Conservation (phyloP, 1,140 invertebrate species). For the Hyles vespertilio region DNA sequence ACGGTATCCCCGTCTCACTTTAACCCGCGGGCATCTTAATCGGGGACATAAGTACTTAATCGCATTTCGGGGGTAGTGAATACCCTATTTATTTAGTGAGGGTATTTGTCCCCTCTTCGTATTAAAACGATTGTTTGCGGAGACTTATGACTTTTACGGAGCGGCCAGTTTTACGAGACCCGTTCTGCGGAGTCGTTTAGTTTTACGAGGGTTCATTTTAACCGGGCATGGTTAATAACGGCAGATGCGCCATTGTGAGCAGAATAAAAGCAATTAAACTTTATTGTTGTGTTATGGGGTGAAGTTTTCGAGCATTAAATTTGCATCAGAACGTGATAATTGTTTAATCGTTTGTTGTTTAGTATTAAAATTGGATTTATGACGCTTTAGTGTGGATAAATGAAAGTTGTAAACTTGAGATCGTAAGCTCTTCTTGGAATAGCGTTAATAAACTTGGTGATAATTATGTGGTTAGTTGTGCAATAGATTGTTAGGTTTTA, state of each 20-base stretch:
- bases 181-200: neutral
- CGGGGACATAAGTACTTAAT: conserved; percentile 72
- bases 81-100: conserved; percentile 65
- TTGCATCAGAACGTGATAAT: conserved; percentile 62
- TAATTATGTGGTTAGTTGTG: too few species aligned
- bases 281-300: conserved; percentile 42
- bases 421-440: too few species aligned
- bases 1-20: conserved; percentile 32
- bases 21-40: conserved; percentile 58
- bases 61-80: conserved; percentile 59
- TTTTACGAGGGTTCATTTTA: conserved; percentile 28
- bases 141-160: conserved; percentile 53
- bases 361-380: conserved; percentile 10
- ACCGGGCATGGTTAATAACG: conserved; percentile 24
- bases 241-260: conserved; percentile 43
- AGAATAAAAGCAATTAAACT: conserved; percentile 37
- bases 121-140: conserved; percentile 64
- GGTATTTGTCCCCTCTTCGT: conserved; percentile 44
- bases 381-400: neutral
- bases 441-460: too few species aligned
- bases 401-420: too few species aligned
- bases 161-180: conserved; percentile 33
- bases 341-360: conserved; percentile 39
- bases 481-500: too few species aligned
- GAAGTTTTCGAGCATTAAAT: conserved; percentile 51